Base-by-base conservation (phyloP, 2,113 vertebrate genomes). In the Myiopsitta monachus region DNA sequence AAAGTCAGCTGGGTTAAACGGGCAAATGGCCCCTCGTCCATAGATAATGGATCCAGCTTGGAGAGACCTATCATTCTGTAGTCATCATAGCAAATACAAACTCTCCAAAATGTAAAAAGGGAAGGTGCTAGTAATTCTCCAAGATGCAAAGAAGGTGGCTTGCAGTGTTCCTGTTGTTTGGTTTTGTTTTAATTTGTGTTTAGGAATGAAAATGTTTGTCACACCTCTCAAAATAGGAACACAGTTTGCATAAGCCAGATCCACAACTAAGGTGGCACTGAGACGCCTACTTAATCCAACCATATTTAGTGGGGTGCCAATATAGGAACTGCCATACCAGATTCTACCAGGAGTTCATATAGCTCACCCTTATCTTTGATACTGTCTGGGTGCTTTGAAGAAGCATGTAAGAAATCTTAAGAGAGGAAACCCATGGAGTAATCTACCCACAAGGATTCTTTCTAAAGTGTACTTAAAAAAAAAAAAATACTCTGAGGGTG, bases 161-260 rank as follows among this genome's bases (percentile, higher is more conserved):
- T 92, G 64, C 15, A 27, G 11, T n/a, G 31, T 63, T 74, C 55
- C 36, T 51, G 43, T 43, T 57, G 24, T 51, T 74, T 54, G 30
- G 16, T 87, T 96, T 84, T 75, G 39, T 83, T 92, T 93, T 77
- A 52, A 80, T 73, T 91, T 86, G 14, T 80, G 27, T 76, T 92
- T 52, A 77, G 83, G 54, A 86, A 94, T 44, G 14, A 83, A 83
- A 90, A 94, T 15, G 4, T 75, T 87, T 87, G 46, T 82, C 92
- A 80, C 41, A 41, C 38, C 76, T 84, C 87, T 91, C 64, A 91
- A 94, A 94, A 88, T 21, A 78, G 64, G 73, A 86, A 74, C 68
- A 66, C 52, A 66, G n/a, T 90, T 90, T 81, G 76, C 67, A 61
- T 38, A 87, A 92, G 51, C 3, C 61, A 88, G 28, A 84, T 87